Base-by-base conservation (phyloP, 2,888 invertebrate genomes). In the Gnatocerus cornutus region DNA sequence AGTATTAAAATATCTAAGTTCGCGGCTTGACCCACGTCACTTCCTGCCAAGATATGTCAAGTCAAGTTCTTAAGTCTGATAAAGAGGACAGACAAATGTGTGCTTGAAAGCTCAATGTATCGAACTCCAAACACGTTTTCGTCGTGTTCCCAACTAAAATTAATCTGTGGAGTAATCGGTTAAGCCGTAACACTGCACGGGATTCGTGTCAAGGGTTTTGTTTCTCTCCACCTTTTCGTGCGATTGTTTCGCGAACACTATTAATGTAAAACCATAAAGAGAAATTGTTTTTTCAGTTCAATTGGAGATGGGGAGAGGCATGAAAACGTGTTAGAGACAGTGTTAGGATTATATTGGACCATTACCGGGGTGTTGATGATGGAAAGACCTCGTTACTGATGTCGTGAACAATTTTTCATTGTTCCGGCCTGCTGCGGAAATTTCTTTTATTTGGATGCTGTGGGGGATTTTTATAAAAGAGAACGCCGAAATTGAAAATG, bases 71-170 rank as follows among this genome's bases (percentile, higher is more conserved):
- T 16, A 12, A 55, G 8, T 8, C 14, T 41, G 56, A 56, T 41
- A 41, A 56, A 56, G 43, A 41, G 41, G 27, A 56, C 41, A 56
- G 56, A 56, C 56, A 41, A 56, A 56, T 56, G 56, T 56, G 41
- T 16, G 10, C 55, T 56, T 39, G 56, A 41, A 41, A 56, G n/a
- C 52, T 39, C 56, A 10, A 41, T 27, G 27, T 56, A 41, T 56
- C 41, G 56, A 56, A 41, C 56, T 37, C 53, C 27, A 12, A n/a
- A 33, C 55, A 55, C 27, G 14, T 9, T 13, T 41, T 41, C 8
- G 21, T 14, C 43, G 12, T 56, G 53, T 53, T 53, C 43, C 16
- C n/a, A 59, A 59, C 46, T 46, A 59, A 46, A 59, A 59, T 59
- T 59, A 59, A 59, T 59, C 59, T 59, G 12, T 59, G 46, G 7